phyloP scores from a whole-genome alignment of 2,797 vertebrate species.

The Cottoperca gobio region DNA sequence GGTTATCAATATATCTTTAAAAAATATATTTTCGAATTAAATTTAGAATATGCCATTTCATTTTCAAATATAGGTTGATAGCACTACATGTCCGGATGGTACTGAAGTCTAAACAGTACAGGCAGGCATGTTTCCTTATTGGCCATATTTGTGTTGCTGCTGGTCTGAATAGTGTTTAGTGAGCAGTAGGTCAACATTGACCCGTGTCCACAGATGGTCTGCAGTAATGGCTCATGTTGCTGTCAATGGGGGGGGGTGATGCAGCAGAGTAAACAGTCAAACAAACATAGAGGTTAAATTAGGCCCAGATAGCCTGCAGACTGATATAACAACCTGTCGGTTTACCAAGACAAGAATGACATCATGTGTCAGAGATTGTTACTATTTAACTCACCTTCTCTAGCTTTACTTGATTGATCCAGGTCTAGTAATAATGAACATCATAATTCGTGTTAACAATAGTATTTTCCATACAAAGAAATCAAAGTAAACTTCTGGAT shows the following conservation, averaged over 20 bases:
- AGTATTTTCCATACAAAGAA: background rate
- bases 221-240: conserved; percentile 69
- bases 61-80: background rate
- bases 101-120: background rate
- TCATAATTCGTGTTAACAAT: background rate
- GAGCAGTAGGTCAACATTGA: conserved; percentile 74
- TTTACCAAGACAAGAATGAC: conserved; percentile 21
- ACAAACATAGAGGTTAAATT: conserved; percentile 72
- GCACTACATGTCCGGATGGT: too few species aligned
- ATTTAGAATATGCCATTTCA: background rate
- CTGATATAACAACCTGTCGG: conserved; percentile 61
- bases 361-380: background rate
- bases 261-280: conserved; percentile 73
- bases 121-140: conserved; percentile 11
- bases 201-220: conserved; percentile 79
- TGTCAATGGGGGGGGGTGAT: conserved; percentile 36
- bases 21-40: too few species aligned
- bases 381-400: background rate
- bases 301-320: conserved; percentile 48
- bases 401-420: background rate
- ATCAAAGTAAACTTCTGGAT: background rate
- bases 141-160: conserved; percentile 48
- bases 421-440: background rate
- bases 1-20: background rate
- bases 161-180: conserved; percentile 60